phyloP scores from a whole-genome alignment of 2,113 vertebrate species.

The Strigops habroptila region DNA sequence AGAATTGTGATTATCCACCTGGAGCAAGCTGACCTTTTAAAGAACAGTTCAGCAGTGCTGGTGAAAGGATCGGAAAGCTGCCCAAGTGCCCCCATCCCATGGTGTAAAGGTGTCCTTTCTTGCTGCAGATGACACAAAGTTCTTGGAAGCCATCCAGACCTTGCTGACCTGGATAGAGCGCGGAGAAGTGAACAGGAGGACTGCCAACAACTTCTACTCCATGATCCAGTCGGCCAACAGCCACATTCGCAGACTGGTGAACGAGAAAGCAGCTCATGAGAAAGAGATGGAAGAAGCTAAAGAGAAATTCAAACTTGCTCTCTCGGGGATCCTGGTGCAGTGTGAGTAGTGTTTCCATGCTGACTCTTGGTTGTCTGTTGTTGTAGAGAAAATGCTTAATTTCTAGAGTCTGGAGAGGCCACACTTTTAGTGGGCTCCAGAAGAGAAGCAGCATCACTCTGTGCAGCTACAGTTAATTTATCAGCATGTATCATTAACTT shows the following conservation, averaged over 20 bases:
- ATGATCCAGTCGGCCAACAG: constrained; percentile 98
- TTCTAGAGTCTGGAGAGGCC: background rate
- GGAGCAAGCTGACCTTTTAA: background rate
- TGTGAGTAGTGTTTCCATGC: constrained; percentile 73
- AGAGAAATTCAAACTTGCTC: constrained; percentile 92
- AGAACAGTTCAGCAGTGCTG: background rate
- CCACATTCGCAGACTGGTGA: constrained; percentile 88
- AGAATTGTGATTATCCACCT: background rate
- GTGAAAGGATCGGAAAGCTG: background rate
- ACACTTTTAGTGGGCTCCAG: background rate
- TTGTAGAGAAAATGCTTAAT: background rate
- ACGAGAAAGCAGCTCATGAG: constrained; percentile 88
- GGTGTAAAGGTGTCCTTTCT: background rate
- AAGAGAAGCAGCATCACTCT: background rate
- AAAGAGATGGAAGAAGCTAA: constrained; percentile 97
- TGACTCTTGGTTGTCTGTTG: background rate
- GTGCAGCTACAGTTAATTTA: background rate
- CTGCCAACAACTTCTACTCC: constrained; percentile 96
- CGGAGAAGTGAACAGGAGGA: constrained; percentile 92
- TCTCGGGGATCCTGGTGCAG: constrained; percentile 89
- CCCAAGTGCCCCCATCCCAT: background rate
- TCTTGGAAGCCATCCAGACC: constrained; percentile 88
- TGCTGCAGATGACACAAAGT: constrained; percentile 86
- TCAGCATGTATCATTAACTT: background rate
- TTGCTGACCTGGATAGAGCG: constrained; percentile 94